A percentile compares a stretch with the other conserved stretches of the same genome.
phyloP scores from a whole-genome alignment of 2,888 invertebrate genomes.

The Abrostola triplasia region DNA sequence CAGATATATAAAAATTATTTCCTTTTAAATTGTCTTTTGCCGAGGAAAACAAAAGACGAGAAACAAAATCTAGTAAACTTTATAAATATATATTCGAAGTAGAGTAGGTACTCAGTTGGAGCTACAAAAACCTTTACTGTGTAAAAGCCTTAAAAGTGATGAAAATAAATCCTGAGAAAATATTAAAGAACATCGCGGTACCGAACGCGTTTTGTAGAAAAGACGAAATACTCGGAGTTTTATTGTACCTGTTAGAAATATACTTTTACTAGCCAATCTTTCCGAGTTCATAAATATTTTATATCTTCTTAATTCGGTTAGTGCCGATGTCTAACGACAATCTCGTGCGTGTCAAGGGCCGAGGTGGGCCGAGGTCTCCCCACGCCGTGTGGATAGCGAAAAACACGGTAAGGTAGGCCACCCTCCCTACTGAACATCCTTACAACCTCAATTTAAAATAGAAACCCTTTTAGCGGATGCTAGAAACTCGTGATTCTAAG shows the following conservation, averaged over 20 bases:
- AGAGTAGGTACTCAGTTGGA: no score
- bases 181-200: background rate
- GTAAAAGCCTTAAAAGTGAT: no score
- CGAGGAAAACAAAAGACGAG: no score
- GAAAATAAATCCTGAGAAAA: background rate
- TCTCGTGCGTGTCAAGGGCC: constrained; percentile 22
- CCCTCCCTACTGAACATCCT: constrained; percentile 15
- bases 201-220: background rate
- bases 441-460: constrained; percentile 25
- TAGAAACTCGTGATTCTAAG: constrained; percentile 15
- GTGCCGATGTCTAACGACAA: constrained; percentile 13
- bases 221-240: background rate
- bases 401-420: constrained; percentile 1
- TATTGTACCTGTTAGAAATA: constrained; percentile 5
- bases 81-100: no score
- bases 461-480: constrained; percentile 28
- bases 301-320: constrained; percentile 14
- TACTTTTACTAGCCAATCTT: constrained; percentile 12
- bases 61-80: no score
- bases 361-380: background rate
- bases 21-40: no score
- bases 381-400: constrained; percentile 5
- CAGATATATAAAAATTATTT: no score
- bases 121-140: no score
- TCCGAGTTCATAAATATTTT: constrained; percentile 20